A percentile compares a stretch with the other conserved stretches of the same genome.
phyloP scores from a whole-genome alignment of 2,888 invertebrate species.

The Sussaba pulchella region DNA sequence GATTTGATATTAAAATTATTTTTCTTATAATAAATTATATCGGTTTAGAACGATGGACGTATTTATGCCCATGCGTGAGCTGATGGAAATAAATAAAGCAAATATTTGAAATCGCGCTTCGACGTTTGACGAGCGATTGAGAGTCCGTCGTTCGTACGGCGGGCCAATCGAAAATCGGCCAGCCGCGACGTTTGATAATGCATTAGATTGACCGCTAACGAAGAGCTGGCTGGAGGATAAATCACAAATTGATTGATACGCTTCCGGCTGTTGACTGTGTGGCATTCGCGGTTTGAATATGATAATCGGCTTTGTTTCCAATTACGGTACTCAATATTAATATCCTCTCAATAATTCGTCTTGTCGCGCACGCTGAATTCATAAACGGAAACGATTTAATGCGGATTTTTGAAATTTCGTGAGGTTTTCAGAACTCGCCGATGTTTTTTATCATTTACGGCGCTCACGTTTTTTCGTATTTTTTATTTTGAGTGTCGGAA shows the following conservation, averaged over 20 bases:
- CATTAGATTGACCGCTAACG: constrained; percentile 43
- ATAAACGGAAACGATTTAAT: too few relatives aligned
- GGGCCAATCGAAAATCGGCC: constrained; percentile 16
- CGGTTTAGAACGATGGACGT: too few relatives aligned
- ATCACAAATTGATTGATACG: constrained; percentile 57
- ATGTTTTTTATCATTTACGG: too few relatives aligned
- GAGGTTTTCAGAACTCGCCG: too few relatives aligned
- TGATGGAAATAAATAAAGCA: constrained; percentile 7
- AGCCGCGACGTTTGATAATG: constrained; percentile 52
- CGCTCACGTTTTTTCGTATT: too few relatives aligned
- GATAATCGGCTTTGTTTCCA: constrained; percentile 35
- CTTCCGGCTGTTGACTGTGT: constrained; percentile 22
- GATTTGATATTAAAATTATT: too few relatives aligned
- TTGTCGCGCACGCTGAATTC: constrained; percentile 69
- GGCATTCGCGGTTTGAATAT: constrained; percentile 46
- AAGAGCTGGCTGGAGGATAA: constrained; percentile 32
- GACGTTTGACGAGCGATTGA: constrained; percentile 15
- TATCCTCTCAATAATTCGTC: constrained; percentile 68
- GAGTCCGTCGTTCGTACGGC: background rate
- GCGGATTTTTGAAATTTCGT: too few relatives aligned
- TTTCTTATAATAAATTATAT: too few relatives aligned
- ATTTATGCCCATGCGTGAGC: too few relatives aligned
- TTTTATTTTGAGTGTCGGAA: too few relatives aligned
- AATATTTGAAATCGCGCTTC: constrained; percentile 2
- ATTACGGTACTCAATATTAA: constrained; percentile 21